phyloP scores from a whole-genome alignment of 2,888 invertebrate species.

The Steromphala cineraria region DNA sequence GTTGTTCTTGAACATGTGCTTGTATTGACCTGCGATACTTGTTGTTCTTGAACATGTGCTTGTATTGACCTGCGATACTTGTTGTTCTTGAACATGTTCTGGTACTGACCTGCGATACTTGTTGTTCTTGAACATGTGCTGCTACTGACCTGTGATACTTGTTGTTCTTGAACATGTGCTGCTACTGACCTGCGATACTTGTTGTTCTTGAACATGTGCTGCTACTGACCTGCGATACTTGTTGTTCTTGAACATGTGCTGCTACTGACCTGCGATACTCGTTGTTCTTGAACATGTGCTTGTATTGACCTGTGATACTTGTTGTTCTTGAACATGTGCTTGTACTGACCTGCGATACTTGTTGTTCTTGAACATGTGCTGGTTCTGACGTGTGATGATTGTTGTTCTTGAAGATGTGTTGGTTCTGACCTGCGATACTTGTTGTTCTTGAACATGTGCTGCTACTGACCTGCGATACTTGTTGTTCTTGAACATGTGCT shows the following conservation, averaged over 20 bases:
- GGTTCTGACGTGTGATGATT: conserved; percentile 98
- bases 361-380: conserved; percentile 94
- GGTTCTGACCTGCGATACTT: conserved; percentile 81
- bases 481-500: conserved; percentile 94
- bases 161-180: conserved; percentile 94
- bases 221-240: conserved; percentile 81
- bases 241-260: not conserved
- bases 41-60: no score
- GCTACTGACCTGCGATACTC: conserved; percentile 93
- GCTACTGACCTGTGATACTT: conserved; percentile 98
- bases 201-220: conserved; percentile 94
- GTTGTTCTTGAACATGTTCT: conserved; percentile 95
- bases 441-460: not conserved
- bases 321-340: conserved; percentile 94
- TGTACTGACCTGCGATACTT: conserved; percentile 98
- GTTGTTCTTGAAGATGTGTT: conserved; percentile 94
- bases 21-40: conserved; percentile 81
- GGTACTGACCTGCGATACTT: conserved; percentile 98
- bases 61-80: conserved; percentile 90
- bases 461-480: conserved; percentile 93
- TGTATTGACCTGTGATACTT: conserved; percentile 98
- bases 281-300: conserved; percentile 94
- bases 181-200: conserved; percentile 98
- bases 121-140: conserved; percentile 94
- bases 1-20: conserved; percentile 94